These are phyloP conservation scores for Sitta europaea DNA, from an alignment of 2,113 vertebrate genomes.

Conservation along the genomic window DNA sequence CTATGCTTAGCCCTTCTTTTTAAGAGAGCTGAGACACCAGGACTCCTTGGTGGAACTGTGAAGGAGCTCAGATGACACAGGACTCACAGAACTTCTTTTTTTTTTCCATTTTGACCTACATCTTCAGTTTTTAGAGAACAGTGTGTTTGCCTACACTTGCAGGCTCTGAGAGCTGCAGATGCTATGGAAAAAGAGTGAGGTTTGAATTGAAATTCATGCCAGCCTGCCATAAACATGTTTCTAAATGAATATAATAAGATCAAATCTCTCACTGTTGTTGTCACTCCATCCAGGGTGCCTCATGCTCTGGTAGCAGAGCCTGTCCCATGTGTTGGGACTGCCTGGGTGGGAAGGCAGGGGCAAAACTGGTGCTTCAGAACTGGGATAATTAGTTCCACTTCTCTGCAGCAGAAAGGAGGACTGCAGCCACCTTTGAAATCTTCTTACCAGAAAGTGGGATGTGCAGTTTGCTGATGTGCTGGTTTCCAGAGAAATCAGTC, in stretches of 20 bases:
- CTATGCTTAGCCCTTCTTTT: neutral
- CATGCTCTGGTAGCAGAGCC: neutral
- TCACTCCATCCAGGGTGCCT: neutral
- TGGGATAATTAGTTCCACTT: neutral
- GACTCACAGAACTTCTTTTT: neutral
- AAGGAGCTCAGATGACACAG: neutral
- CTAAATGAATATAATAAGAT: slow-evolving; percentile 1
- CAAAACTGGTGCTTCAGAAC: neutral
- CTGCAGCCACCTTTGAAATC: neutral
- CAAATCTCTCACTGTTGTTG: neutral
- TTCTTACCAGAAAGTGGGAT: neutral
- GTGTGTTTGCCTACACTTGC: neutral
- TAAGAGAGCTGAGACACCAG: neutral
- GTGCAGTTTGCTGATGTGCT: neutral
- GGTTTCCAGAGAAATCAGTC: neutral
- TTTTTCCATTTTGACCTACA: neutral
- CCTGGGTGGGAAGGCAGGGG: neutral
- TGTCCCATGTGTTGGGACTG: neutral
- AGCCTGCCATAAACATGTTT: neutral
- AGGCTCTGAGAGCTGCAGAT: neutral
- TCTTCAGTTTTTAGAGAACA: neutral
- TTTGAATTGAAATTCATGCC: neutral
- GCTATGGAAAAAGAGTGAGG: neutral
- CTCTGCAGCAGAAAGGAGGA: neutral
- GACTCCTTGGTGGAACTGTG: neutral